Evolutionary conservation across 2,888 invertebrate species (phyloP).

Genomic region (Gymnocheta viridis): DNA sequence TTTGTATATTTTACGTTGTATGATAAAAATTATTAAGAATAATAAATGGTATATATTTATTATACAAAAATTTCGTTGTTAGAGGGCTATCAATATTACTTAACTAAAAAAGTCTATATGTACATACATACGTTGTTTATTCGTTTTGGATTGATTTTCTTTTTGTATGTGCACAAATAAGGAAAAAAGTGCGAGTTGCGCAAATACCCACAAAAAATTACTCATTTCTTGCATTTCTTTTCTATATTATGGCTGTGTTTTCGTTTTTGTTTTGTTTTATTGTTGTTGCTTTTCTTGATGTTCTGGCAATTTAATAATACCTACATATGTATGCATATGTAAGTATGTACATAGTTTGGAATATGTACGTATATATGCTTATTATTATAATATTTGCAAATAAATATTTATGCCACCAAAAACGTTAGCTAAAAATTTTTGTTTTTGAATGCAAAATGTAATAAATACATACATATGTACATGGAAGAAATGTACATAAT

Average conservation of each 20-base stretch:
- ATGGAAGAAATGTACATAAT: no score
- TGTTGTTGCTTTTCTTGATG: slow-evolving; percentile 24
- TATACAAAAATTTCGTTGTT: no score
- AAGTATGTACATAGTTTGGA: background rate
- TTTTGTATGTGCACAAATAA: slow-evolving; percentile 72
- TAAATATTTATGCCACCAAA: no score
- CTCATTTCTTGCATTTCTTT: slow-evolving; percentile 71
- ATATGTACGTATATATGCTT: background rate
- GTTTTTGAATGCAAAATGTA: no score
- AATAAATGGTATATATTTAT: background rate
- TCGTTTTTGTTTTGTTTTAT: slow-evolving; percentile 62
- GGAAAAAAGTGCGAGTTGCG: slow-evolving; percentile 73
- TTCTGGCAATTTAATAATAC: slow-evolving; percentile 23
- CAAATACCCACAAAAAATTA: slow-evolving; percentile 72
- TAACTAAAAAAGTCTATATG: slow-evolving; percentile 32
- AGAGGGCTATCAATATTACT: slow-evolving; percentile 33
- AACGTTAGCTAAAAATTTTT: no score
- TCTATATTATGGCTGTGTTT: slow-evolving; percentile 51
- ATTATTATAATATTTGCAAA: background rate
- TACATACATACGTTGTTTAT: slow-evolving; percentile 38
- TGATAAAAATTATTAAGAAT: no score
- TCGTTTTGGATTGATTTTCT: slow-evolving; percentile 62
- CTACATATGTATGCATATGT: background rate
- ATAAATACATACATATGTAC: no score
- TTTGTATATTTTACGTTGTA: no score